Evolutionary conservation across 2,888 invertebrate species (phyloP).

Genomic region (Lasiommata megera): DNA sequence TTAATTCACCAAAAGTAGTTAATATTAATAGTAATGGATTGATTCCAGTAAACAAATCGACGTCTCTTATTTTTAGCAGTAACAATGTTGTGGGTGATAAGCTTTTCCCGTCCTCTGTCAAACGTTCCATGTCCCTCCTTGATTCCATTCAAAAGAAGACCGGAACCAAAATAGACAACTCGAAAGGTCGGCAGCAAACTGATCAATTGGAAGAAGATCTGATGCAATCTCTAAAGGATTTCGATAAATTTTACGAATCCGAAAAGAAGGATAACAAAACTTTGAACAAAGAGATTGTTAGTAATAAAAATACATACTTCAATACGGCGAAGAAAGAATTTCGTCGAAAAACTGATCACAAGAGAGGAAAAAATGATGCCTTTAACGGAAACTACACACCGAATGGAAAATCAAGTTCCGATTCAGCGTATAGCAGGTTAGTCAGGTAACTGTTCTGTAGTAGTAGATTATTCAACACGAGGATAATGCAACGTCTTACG

Average conservation of each 20-base stretch:
- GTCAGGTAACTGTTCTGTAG: constrained; percentile 58
- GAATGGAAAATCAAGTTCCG: constrained; percentile 72
- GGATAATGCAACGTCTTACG: no score
- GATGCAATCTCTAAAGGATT: constrained; percentile 76
- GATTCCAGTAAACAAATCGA: constrained; percentile 74
- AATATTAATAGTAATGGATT: constrained; percentile 52
- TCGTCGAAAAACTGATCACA: constrained; percentile 55
- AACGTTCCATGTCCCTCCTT: constrained; percentile 80
- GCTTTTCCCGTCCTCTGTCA: constrained; percentile 76
- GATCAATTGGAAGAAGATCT: constrained; percentile 74
- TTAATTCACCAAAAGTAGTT: constrained; percentile 58
- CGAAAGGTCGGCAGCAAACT: constrained; percentile 68
- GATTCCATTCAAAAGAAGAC: constrained; percentile 76
- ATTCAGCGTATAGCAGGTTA: constrained; percentile 94
- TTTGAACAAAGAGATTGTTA: constrained; percentile 47
- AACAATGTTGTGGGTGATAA: constrained; percentile 71
- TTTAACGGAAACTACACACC: constrained; percentile 66
- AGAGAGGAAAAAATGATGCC: constrained; percentile 57
- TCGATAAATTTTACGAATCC: constrained; percentile 71
- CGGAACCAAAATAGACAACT: constrained; percentile 52
- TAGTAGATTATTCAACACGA: no score
- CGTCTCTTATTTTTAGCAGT: constrained; percentile 81
- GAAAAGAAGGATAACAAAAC: constrained; percentile 58
- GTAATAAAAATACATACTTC: constrained; percentile 41
- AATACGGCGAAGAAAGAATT: constrained; percentile 56